Evolutionary conservation across 2,113 vertebrate species (phyloP).

Genomic region (Crotalus horridus): DNA sequence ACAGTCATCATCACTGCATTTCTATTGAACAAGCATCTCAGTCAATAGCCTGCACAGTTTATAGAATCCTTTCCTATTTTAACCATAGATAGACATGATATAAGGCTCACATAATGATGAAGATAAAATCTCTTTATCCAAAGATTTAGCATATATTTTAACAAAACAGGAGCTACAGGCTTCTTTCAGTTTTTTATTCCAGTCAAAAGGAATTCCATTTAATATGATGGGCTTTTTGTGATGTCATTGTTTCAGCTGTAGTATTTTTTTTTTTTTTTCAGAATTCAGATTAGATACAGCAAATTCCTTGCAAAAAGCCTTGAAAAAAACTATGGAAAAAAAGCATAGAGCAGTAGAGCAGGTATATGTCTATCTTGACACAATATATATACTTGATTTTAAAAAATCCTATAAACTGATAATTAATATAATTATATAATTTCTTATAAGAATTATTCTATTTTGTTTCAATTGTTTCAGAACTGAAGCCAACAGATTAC

Average conservation of each 20-base stretch:
- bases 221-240: background rate
- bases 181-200: background rate
- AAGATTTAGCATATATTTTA: background rate
- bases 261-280: background rate
- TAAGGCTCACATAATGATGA: background rate
- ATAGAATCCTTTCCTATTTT: background rate
- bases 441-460: background rate
- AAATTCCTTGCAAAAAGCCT: background rate
- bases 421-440: background rate
- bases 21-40: background rate
- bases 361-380: background rate
- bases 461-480: background rate
- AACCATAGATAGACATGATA: background rate
- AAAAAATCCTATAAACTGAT: background rate
- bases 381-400: background rate
- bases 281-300: background rate
- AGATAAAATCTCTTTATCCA: background rate
- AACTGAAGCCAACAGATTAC: background rate
- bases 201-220: background rate
- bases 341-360: background rate
- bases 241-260: background rate
- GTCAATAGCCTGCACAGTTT: background rate
- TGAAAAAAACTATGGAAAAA: background rate
- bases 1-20: background rate
- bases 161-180: background rate